phyloP scores from a whole-genome alignment of 1,140 invertebrate genomes.

The Heliconius nattereri region DNA sequence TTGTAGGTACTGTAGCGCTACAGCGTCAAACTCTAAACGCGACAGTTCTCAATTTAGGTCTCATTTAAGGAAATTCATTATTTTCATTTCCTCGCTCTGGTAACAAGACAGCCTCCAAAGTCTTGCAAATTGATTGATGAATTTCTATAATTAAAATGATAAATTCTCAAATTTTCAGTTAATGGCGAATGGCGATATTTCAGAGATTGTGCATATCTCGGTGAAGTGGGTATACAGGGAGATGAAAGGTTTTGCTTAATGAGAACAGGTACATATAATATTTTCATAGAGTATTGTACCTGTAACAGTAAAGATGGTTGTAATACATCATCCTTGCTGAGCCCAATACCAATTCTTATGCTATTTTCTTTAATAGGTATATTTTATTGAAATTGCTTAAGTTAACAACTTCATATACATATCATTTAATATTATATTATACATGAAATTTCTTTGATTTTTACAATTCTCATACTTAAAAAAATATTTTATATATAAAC shows the following conservation, averaged over 20 bases:
- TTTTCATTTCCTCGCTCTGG: no score
- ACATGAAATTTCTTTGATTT: no score
- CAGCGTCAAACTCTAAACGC: no score
- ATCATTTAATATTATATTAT: no score
- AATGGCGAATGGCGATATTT: constrained; percentile 95
- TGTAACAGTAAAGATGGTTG: constrained; percentile 96
- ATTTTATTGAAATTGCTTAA: not conserved
- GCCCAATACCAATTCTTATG: constrained; percentile 49
- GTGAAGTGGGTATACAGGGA: constrained; percentile 93
- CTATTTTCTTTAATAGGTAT: constrained; percentile 34
- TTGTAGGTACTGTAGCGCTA: no score
- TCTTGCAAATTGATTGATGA: no score
- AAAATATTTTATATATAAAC: no score
- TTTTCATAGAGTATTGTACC: constrained; percentile 96
- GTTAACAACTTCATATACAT: no score
- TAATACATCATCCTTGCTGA: constrained; percentile 81
- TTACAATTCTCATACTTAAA: no score
- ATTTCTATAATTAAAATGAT: not conserved
- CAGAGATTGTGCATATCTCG: constrained; percentile 93
- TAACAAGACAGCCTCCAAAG: no score
- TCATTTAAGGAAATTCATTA: no score
- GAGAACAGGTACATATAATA: constrained; percentile 95
- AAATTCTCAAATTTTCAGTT: constrained; percentile 83
- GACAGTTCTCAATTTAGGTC: no score
- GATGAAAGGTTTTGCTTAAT: constrained; percentile 95